Evolutionary conservation across 2,797 vertebrate genomes (phyloP).

Genomic region (Crypturellus tataupa): DNA sequence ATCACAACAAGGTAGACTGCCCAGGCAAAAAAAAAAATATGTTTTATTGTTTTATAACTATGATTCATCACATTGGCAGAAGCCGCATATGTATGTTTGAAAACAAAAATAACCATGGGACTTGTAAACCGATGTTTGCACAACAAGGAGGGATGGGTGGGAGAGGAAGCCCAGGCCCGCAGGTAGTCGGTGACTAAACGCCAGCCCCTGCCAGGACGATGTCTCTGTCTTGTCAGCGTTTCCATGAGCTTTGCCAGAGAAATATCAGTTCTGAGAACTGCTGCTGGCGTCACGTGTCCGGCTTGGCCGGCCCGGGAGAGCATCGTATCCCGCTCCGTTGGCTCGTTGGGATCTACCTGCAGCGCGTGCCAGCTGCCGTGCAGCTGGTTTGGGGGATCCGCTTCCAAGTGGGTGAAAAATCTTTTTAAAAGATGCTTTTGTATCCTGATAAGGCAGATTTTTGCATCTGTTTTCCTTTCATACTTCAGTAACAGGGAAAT

Average conservation of each 20-base stretch:
- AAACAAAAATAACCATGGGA: neutral
- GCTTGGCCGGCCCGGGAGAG: neutral
- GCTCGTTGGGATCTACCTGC: neutral
- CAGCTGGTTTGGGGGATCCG: neutral
- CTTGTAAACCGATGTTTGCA: neutral
- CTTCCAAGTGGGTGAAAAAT: fast-evolving
- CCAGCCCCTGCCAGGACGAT: constrained; percentile 15
- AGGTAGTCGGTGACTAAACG: constrained; percentile 11
- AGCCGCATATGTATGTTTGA: fast-evolving
- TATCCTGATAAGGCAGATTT: neutral
- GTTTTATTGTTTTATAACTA: neutral
- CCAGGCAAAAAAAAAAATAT: fast-evolving
- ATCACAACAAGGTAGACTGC: neutral
- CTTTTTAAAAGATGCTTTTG: fast-evolving
- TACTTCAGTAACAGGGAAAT: fast-evolving
- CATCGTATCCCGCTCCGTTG: fast-evolving
- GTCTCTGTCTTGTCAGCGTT: constrained; percentile 38
- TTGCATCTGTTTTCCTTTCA: fast-evolving
- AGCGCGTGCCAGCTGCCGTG: neutral
- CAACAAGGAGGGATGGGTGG: neutral
- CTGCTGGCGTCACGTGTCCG: fast-evolving
- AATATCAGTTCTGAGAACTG: neutral
- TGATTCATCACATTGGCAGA: fast-evolving
- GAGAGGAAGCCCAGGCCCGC: neutral
- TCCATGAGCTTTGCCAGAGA: constrained; percentile 42